These are phyloP conservation scores for Lithophane semibrunnea DNA, from an alignment of 2,888 invertebrate species.

Conservation along the genomic window DNA sequence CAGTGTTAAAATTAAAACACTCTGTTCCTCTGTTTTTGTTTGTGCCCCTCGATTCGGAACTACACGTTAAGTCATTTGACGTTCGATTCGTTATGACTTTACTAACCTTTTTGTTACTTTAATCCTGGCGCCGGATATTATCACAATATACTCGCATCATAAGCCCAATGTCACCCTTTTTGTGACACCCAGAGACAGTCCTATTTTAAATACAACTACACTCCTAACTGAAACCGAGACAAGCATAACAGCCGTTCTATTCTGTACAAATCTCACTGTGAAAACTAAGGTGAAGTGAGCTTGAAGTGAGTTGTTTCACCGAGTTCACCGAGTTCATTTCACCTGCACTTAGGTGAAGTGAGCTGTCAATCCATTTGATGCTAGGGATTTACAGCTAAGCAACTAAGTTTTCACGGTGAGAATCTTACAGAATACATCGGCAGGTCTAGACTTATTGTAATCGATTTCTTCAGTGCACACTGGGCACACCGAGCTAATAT, in stretches of 20 bases:
- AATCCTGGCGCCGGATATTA: background rate
- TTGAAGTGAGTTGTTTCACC: too few species aligned
- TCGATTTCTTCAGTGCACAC: background rate
- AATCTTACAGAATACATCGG: too few species aligned
- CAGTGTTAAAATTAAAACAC: constrained; percentile 6
- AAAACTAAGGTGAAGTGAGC: too few species aligned
- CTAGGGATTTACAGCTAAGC: too few species aligned
- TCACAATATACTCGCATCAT: background rate
- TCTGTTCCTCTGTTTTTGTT: background rate
- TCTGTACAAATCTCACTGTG: too few species aligned
- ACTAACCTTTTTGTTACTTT: background rate
- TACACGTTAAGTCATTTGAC: background rate
- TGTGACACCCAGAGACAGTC: background rate
- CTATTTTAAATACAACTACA: background rate
- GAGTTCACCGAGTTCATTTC: too few species aligned
- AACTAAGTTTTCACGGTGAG: too few species aligned
- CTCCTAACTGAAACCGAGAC: background rate
- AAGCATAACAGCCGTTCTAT: too few species aligned
- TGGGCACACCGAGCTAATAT: background rate
- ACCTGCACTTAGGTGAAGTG: too few species aligned
- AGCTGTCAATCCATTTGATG: too few species aligned
- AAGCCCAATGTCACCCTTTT: background rate
- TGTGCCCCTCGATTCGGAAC: background rate
- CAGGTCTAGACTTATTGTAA: background rate
- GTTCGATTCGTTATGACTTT: background rate